Base-by-base conservation (phyloP, 1,140 invertebrate species). In the Diprion similis region DNA sequence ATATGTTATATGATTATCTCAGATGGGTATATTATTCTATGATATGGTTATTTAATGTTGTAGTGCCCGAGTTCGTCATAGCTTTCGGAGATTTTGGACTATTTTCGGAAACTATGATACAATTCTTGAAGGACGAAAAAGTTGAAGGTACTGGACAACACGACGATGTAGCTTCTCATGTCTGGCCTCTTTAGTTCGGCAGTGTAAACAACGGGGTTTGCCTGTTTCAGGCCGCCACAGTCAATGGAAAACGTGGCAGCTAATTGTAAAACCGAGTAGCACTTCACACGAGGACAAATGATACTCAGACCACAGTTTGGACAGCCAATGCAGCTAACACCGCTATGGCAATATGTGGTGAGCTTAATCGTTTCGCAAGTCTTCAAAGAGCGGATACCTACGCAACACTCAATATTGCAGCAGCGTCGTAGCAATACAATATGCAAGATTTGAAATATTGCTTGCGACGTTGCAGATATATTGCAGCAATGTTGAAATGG, bases 281-380 rank as follows among this genome's bases (percentile, higher is more conserved):
- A 80, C 51, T 75, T 69, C 65, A 64, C 79, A 46, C 70, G 73
- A 65, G 71, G 75, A 24, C 78, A 74, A 70, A 83, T 86, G 83
- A 85, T 83, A 64, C 79, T 81, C 74, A 71, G 80, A 69, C 77
- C 79, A 8, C 67, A 78, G 19, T 75, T 69, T 73, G 69, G 82
- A 18, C 80, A 87, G 74, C 80, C 85, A 8, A 84, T 92, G 48
- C 91, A 92, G 72, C 88, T 95, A 17, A 94, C 93, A 13, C 91
- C 93, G 37, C 84, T 95, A 15, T 95, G 94, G 94, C 93, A 95
- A 81, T 91, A 93, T 78, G 91, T 95, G 73, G 89, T 94, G 69
- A 83, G 90, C 82, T 91, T 89, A 37, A 70, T 88, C 89, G 51
- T 87, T 89, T 17, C 91, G 91, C 64, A 89, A 79, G 79, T 6